These are phyloP conservation scores for Antheraea mylitta DNA, from an alignment of 1,140 invertebrate genomes.

Conservation along the genomic window DNA sequence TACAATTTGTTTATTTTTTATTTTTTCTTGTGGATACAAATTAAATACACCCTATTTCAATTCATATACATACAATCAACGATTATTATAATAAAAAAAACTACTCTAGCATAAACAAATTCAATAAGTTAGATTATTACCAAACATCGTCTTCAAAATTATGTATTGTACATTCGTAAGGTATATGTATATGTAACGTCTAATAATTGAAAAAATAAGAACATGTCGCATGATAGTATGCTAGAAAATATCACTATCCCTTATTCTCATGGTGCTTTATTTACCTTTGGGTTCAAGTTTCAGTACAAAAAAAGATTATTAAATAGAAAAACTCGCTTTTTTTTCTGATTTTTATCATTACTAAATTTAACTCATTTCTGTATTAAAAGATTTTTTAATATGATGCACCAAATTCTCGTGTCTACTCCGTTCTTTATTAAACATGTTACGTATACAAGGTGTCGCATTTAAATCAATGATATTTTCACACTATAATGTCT, in stretches of 20 bases:
- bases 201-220: not conserved
- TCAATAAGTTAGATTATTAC: not conserved
- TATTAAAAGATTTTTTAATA: no score
- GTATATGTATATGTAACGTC: not conserved
- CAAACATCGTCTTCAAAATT: not conserved
- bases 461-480: not conserved
- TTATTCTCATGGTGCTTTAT: no score
- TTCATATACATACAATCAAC: not conserved
- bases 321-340: no score
- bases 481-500: not conserved
- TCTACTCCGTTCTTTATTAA: no score
- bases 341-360: no score
- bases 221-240: no score
- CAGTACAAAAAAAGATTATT: no score
- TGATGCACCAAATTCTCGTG: no score
- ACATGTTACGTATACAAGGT: no score
- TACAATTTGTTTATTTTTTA: conserved; percentile 5
- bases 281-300: no score
- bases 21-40: not conserved
- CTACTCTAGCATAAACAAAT: not conserved
- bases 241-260: no score
- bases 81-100: not conserved
- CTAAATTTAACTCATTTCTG: no score
- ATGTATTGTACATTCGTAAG: not conserved
- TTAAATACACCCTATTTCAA: not conserved